Conservation (phyloP, 2,888 invertebrate species). For the Parapristionchus giblindavisi region DNA sequence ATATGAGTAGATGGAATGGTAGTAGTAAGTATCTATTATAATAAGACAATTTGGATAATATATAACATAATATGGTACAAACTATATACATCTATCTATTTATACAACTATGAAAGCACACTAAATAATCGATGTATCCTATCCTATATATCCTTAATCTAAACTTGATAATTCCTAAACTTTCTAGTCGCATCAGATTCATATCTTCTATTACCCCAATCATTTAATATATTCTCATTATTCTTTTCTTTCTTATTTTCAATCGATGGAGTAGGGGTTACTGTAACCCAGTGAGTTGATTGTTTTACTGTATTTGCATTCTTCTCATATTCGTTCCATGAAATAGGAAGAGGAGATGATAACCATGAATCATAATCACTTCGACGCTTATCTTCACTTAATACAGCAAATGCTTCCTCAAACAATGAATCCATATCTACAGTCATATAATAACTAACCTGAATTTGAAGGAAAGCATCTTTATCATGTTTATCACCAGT, state of each 20-base stretch:
- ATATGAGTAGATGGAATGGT: too few species aligned
- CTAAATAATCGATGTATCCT: neutral
- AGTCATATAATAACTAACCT: neutral
- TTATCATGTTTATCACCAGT: slow-evolving; percentile 1
- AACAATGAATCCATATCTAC: neutral
- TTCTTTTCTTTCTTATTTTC: neutral
- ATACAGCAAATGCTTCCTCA: slow-evolving; percentile 48
- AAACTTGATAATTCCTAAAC: slow-evolving; percentile 28
- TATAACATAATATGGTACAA: too few species aligned
- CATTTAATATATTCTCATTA: neutral
- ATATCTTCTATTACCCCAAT: slow-evolving; percentile 10
- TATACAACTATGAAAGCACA: too few species aligned
- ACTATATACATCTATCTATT: too few species aligned
- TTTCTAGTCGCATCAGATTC: slow-evolving; percentile 11
- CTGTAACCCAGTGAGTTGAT: slow-evolving; percentile 16
- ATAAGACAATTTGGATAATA: too few species aligned
- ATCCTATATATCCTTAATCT: neutral
- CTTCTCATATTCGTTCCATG: slow-evolving; percentile 48
- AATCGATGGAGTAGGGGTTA: slow-evolving; percentile 13
- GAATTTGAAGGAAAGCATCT: neutral
- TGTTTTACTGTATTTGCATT: slow-evolving; percentile 45
- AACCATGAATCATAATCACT: slow-evolving; percentile 51
- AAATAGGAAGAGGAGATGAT: slow-evolving; percentile 44
- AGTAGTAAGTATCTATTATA: too few species aligned
- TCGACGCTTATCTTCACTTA: slow-evolving; percentile 42